phyloP scores from a whole-genome alignment of 2,113 vertebrate species.

The Rana temporaria region DNA sequence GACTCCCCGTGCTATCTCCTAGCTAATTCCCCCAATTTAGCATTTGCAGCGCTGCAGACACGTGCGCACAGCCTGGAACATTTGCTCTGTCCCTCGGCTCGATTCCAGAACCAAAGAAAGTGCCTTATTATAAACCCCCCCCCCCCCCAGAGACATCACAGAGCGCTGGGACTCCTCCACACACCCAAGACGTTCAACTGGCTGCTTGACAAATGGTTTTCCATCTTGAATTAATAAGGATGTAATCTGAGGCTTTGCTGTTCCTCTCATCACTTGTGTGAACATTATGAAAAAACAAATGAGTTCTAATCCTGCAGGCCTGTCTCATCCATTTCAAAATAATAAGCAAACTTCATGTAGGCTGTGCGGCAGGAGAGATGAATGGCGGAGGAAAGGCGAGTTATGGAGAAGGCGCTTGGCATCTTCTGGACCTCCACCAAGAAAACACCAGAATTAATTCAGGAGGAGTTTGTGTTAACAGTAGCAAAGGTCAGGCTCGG shows the following conservation, averaged over 20 bases:
- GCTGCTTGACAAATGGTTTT: constrained; percentile 41
- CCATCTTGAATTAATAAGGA: constrained; percentile 53
- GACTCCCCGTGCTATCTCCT: no score
- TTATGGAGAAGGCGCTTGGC: constrained; percentile 7
- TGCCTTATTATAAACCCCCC: no score
- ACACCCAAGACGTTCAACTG: not conserved
- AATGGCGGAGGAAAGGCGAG: constrained; percentile 15
- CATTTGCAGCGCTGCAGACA: no score
- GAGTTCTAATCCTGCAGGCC: constrained; percentile 30
- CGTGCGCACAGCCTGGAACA: no score
- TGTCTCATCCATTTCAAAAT: constrained; percentile 48
- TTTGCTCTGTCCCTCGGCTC: no score
- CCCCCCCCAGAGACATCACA: not conserved
- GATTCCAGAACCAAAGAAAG: no score
- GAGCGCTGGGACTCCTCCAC: not conserved
- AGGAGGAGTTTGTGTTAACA: not conserved
- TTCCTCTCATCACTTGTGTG: constrained; percentile 30
- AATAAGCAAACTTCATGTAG: constrained; percentile 36
- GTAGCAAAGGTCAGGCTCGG: constrained; percentile 14
- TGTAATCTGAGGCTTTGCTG: constrained; percentile 31
- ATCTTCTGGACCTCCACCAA: constrained; percentile 36
- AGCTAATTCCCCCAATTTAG: no score
- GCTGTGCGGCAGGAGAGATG: constrained; percentile 22
- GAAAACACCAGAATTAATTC: constrained; percentile 19
- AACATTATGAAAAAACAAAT: constrained; percentile 49